Evolutionary conservation across 2,797 vertebrate genomes (phyloP), one percentile per base, ranked within the genome.

Genomic region (Pelochelys cantorii): DNA sequence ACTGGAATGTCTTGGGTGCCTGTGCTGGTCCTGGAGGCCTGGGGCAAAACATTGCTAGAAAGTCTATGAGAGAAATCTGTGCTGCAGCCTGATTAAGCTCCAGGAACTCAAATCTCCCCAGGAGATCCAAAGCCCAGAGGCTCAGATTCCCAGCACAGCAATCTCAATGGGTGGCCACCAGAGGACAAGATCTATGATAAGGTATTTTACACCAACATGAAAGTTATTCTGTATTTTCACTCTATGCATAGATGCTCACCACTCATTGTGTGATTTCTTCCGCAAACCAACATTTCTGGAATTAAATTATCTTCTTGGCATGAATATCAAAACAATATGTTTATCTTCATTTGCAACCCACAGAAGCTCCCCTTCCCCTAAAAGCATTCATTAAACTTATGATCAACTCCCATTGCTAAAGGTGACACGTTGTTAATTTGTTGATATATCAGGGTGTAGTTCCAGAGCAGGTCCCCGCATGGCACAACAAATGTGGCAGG

Each of bases 141-240:
- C 7, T n/a, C 31, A n/a, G 31, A 65, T 65, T 65, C 31, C 15
- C 62, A 31, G 31, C 62, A n/a, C 62, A 65, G 62, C 29, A 65
- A 65, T 65, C 62, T 4, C n/a, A n/a, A 15, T 65, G 31, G 29
- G 15, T 65, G 31, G 14, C 62, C 7, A 18, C 15, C 17, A 65
- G 15, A n/a, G 31, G 62, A 60, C 27, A 65, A 65, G 31, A 65
- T n/a, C 15, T 65, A 15, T n/a, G 62, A 65, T 8, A 65, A 65
- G 31, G 7, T 95, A 89, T 85, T 95, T 81, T 27, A 74, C 59
- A 93, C 56, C 31, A 48, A 87, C 13, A 1, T 91, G 82, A 96
- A 86, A 90, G 59, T 83, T 79, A 5, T 34, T 81, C 27, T 54
- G 31, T 25, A 23, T 90, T 93, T 65, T 89, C 53, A 79, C 75